Percentiles rank a stretch among this genome's conserved stretches.
phyloP scores from a whole-genome alignment of 1,140 invertebrate genomes.

The Drosophila kurseongensis region DNA sequence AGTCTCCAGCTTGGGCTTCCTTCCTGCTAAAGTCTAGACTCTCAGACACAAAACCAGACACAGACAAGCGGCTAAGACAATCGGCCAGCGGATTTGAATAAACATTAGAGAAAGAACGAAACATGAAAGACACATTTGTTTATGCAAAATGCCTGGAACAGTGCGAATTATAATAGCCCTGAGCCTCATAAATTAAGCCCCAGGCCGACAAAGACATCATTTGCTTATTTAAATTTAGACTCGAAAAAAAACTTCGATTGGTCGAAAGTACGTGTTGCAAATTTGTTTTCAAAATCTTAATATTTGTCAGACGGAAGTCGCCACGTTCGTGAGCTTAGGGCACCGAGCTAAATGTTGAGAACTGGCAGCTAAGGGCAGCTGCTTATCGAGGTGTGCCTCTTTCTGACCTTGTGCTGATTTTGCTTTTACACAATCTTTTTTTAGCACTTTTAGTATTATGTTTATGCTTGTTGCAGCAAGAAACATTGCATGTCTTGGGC shows the following conservation, averaged over 20 bases:
- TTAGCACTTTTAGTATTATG: slow-evolving; percentile 15
- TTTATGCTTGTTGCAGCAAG: slow-evolving; percentile 43
- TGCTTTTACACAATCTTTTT: slow-evolving; percentile 19
- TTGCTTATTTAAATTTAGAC: slow-evolving; percentile 28
- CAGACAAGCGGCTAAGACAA: slow-evolving; percentile 36
- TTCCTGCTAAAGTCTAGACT: slow-evolving; percentile 49
- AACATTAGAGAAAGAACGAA: slow-evolving; percentile 44
- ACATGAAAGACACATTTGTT: slow-evolving; percentile 42
- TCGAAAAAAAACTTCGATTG: slow-evolving; percentile 16
- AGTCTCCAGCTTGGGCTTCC: slow-evolving; percentile 54
- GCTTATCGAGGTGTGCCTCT: slow-evolving; percentile 32
- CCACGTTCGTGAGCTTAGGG: slow-evolving; percentile 34
- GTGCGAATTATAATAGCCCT: slow-evolving; percentile 45
- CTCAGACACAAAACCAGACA: slow-evolving; percentile 27
- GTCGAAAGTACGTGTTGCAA: slow-evolving; percentile 43
- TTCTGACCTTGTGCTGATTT: slow-evolving; percentile 40
- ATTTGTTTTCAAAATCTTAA: slow-evolving; percentile 41
- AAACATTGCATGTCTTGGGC: slow-evolving; percentile 31
- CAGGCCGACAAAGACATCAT: slow-evolving; percentile 33
- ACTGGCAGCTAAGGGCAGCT: slow-evolving; percentile 26
- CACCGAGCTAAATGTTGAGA: slow-evolving; percentile 11
- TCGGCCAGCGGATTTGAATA: slow-evolving; percentile 44
- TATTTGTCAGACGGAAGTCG: slow-evolving; percentile 48
- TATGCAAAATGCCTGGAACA: slow-evolving; percentile 20
- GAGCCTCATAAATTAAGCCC: slow-evolving; percentile 32